Conservation (phyloP, 1,140 invertebrate genomes). For the Sinonovacula constricta region DNA sequence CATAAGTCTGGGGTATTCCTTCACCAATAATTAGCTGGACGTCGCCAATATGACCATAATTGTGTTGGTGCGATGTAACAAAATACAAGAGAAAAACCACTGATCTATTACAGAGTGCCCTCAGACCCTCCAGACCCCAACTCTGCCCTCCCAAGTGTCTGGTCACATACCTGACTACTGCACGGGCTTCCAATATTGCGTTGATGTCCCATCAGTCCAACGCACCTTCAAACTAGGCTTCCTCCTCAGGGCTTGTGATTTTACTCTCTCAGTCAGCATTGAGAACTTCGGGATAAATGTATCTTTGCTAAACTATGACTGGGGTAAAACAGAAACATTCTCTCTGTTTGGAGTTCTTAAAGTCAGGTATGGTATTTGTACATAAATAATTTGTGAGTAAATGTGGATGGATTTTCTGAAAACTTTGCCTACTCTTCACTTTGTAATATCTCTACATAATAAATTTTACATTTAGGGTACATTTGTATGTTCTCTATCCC, state of each 20-base stretch:
- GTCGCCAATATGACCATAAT: too few relatives aligned
- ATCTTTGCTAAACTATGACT: constrained; percentile 41
- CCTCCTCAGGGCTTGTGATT: constrained; percentile 39
- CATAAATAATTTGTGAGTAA: too few relatives aligned
- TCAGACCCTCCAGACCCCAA: not conserved
- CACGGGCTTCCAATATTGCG: constrained; percentile 49
- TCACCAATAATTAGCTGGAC: too few relatives aligned
- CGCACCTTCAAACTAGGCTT: constrained; percentile 39
- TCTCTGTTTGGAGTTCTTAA: constrained; percentile 2
- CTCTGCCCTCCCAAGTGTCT: constrained; percentile 9
- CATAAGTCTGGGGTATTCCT: too few relatives aligned
- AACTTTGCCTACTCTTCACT: too few relatives aligned
- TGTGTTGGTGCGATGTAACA: too few relatives aligned
- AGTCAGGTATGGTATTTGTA: constrained; percentile 20
- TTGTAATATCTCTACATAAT: too few relatives aligned
- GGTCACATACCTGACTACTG: constrained; percentile 47
- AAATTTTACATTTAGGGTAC: too few relatives aligned
- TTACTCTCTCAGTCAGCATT: constrained; percentile 35
- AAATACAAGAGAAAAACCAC: too few relatives aligned
- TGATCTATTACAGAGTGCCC: constrained; percentile 29
- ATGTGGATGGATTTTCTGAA: too few relatives aligned
- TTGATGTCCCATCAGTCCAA: constrained; percentile 17
- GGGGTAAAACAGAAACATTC: constrained; percentile 32
- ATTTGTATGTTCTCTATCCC: too few relatives aligned
- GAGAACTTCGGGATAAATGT: constrained; percentile 38